Conservation (phyloP, 2,113 vertebrate genomes). For the Chaetops frenatus region DNA sequence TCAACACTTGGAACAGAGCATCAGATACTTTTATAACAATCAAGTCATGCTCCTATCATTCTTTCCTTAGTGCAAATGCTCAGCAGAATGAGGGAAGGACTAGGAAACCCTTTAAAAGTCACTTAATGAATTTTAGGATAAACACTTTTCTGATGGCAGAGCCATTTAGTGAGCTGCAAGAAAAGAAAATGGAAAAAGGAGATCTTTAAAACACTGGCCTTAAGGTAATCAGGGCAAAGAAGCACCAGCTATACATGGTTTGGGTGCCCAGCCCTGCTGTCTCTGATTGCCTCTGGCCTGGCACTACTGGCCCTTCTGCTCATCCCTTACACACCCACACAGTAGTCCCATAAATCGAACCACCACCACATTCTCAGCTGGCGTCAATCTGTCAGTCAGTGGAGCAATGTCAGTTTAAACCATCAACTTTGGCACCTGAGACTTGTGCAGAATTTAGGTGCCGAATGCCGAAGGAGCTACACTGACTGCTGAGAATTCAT, state of each 20-base stretch:
- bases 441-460: background rate
- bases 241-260: background rate
- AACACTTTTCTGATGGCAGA: background rate
- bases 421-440: constrained; percentile 31
- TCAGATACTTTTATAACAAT: background rate
- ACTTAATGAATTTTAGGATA: background rate
- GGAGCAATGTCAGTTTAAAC: constrained; percentile 24
- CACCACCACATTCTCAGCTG: constrained; percentile 8
- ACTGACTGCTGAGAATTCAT: constrained; percentile 26
- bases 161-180: background rate
- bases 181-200: background rate
- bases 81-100: background rate
- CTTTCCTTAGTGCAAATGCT: background rate
- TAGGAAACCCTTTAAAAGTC: background rate
- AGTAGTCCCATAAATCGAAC: background rate
- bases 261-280: background rate
- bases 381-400: background rate
- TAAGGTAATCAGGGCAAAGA: background rate
- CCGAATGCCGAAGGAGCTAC: background rate
- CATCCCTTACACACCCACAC: background rate
- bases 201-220: background rate
- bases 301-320: background rate
- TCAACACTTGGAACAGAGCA: background rate
- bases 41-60: background rate
- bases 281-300: background rate